These are phyloP conservation scores for Erpornis zantholeuca DNA, from an alignment of 2,113 vertebrate species.

Conservation along the genomic window DNA sequence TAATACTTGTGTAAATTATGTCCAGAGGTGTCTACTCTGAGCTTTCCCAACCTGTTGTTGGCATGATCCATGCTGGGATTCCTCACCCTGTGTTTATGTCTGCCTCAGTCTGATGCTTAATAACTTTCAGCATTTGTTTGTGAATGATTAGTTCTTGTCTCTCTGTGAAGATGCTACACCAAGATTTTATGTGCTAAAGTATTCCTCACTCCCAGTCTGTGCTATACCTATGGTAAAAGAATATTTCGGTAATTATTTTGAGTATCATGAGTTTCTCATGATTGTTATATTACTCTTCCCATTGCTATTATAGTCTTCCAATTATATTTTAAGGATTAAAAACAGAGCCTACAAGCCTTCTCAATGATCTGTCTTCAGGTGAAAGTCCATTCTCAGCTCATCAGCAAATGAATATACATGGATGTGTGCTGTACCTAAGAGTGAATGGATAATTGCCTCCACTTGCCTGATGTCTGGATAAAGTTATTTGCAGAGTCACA, in stretches of 20 bases:
- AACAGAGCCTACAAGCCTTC: neutral
- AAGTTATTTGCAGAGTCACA: conserved; percentile 44
- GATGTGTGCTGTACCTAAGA: conserved; percentile 13
- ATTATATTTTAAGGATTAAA: neutral
- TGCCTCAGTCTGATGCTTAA: conserved; percentile 14
- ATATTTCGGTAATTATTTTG: conserved; percentile 16
- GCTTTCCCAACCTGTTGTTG: neutral
- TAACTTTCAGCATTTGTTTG: conserved; percentile 56
- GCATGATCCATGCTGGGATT: neutral
- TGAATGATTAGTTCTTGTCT: conserved; percentile 56
- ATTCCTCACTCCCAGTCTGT: conserved; percentile 25
- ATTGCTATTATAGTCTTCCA: neutral
- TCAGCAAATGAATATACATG: conserved; percentile 42
- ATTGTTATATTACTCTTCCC: neutral
- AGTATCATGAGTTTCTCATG: neutral
- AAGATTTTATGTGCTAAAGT: conserved; percentile 52
- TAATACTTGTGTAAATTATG: neutral
- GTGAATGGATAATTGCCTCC: conserved; percentile 38
- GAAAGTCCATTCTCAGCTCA: conserved; percentile 2
- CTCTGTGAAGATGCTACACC: conserved; percentile 23
- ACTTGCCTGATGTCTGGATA: conserved; percentile 38
- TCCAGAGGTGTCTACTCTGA: neutral
- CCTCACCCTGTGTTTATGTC: neutral
- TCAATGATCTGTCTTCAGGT: conserved; percentile 15
- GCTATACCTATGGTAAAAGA: conserved; percentile 1